Conservation (phyloP, 2,797 vertebrate species). For the Lemur catta region DNA sequence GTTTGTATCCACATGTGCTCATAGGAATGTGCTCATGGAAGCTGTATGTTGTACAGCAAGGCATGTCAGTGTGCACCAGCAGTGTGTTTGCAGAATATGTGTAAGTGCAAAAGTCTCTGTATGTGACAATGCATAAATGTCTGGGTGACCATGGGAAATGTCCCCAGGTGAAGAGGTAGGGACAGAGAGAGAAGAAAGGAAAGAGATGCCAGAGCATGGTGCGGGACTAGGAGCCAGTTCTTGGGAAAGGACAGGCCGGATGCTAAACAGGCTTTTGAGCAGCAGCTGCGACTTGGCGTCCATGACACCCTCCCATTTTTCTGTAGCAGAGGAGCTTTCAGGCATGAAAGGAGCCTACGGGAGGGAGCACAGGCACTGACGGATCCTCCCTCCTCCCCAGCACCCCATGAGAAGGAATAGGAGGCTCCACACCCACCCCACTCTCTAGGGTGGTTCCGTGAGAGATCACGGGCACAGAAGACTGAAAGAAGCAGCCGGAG, state of each 20-base stretch:
- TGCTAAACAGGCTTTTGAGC: neutral
- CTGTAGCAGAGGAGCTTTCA: neutral
- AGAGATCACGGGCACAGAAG: neutral
- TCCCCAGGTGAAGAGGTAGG: neutral
- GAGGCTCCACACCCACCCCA: accelerated
- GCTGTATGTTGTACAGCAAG: neutral
- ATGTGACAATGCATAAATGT: neutral
- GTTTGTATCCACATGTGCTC: neutral
- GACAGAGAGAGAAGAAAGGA: neutral
- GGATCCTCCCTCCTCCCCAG: neutral
- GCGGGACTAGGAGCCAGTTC: neutral
- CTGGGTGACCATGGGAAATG: neutral
- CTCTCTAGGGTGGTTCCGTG: neutral
- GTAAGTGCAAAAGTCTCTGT: neutral
- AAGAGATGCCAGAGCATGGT: neutral
- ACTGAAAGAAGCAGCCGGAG: neutral
- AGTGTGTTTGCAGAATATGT: neutral
- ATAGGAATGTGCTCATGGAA: neutral
- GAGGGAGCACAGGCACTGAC: neutral
- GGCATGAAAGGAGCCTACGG: neutral
- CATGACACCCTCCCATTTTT: neutral
- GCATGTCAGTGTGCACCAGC: neutral
- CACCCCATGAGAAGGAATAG: accelerated
- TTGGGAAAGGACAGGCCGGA: neutral
- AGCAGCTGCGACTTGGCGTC: neutral